Evolutionary conservation across 2,888 invertebrate genomes (phyloP), one percentile per base, ranked within the genome.

Genomic region (Taphrorychus bicolor): DNA sequence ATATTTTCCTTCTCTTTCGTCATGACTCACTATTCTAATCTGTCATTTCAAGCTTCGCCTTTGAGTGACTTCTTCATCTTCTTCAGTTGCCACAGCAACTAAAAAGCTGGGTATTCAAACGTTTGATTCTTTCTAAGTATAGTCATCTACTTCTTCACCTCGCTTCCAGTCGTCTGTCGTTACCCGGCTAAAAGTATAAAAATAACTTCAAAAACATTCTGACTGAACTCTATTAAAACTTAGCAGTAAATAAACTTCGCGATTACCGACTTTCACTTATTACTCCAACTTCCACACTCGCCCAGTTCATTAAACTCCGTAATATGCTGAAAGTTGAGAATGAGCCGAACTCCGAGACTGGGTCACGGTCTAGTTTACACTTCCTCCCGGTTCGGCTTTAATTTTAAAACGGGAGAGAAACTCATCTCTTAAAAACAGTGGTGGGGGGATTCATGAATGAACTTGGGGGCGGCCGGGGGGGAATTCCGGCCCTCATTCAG

Each of bases 361-460:
- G 81, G 81, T 81, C 81, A 82, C 76, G 81, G 80, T 80, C 80
- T 79, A 78, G 79, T 80, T 80, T 80, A 78, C 80, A 81, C 80
- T 80, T 77, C 76, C 77, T 42, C 64, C 74, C 74, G 73, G 59
- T 60, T 66, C 66, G 74, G 73, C 79, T 79, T 80, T 80, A 80
- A 81, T 80, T 81, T 81, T 79, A 79, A 80, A 80, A 80, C 78
- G 80, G 78, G 78, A 69, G 65, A 59, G 70, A 80, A 79, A 79
- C 79, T 80, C 81, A 80, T 81, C 80, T 80, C 76, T 78, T 78
- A 78, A 79, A 79, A 80, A 79, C 79, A 78, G 78, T 75, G 73
- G 63, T 75, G 74, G 61, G 66, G 75, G 76, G 74, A 75, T 73
- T 51, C 61, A 70, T 70, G 66, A 71, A 65, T 69, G 72, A 71